These are phyloP conservation scores for Chrysolina oricalcia DNA, from an alignment of 2,888 invertebrate genomes.

Conservation along the genomic window DNA sequence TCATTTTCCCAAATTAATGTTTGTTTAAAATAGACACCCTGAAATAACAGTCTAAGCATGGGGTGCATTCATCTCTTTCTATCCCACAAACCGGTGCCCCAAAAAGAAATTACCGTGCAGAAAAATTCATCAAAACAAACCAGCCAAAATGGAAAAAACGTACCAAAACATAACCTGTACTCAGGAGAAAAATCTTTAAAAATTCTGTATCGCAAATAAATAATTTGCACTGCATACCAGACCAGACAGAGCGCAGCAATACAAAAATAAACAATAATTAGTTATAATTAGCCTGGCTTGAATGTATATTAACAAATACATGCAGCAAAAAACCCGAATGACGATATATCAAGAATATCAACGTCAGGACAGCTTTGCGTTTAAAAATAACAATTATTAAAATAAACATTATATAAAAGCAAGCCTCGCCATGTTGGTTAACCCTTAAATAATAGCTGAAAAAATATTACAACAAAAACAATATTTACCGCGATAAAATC, in stretches of 20 bases:
- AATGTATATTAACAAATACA: constrained; percentile 44
- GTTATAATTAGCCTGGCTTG: constrained; percentile 48
- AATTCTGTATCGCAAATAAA: constrained; percentile 46
- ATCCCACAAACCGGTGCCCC: constrained; percentile 32
- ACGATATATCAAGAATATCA: constrained; percentile 40
- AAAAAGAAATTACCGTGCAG: constrained; percentile 39
- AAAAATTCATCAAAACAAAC: constrained; percentile 53
- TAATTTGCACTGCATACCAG: constrained; percentile 38
- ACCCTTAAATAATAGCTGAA: constrained; percentile 69
- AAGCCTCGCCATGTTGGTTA: constrained; percentile 71
- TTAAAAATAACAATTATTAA: constrained; percentile 57
- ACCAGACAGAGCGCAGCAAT: constrained; percentile 46
- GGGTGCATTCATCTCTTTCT: constrained; percentile 48
- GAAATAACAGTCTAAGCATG: constrained; percentile 39
- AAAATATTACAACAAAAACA: constrained; percentile 68
- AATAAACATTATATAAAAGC: constrained; percentile 63
- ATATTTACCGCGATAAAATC: constrained; percentile 60
- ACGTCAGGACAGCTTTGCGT: constrained; percentile 35
- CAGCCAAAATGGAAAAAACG: constrained; percentile 45
- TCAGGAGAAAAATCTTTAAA: constrained; percentile 49
- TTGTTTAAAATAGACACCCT: background rate
- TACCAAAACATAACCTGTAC: constrained; percentile 50
- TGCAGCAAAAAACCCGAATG: constrained; percentile 36
- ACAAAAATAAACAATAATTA: constrained; percentile 52
- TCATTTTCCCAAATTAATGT: background rate